Percentiles rank a stretch among this genome's conserved stretches.
Conservation (phyloP, 1,140 invertebrate genomes). For the Sarcophaga peregrina region DNA sequence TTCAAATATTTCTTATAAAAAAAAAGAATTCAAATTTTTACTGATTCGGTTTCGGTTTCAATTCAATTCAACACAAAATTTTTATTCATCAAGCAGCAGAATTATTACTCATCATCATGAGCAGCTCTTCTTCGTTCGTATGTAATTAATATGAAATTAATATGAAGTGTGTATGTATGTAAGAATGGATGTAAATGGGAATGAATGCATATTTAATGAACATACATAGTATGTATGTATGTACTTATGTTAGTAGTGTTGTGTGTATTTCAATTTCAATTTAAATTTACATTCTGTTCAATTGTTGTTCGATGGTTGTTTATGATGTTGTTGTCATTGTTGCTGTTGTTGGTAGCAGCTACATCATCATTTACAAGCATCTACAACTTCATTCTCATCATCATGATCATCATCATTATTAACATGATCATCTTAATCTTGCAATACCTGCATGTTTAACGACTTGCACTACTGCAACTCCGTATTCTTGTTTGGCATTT, state of each 20-base stretch:
- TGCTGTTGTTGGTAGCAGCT: not conserved
- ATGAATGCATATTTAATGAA: too few species aligned
- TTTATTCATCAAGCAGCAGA: too few species aligned
- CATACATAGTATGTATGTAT: too few species aligned
- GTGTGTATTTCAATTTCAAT: too few species aligned
- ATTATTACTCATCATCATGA: not conserved
- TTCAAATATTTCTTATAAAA: too few species aligned
- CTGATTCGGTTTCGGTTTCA: too few species aligned
- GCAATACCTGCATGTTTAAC: not conserved
- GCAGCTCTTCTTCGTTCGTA: not conserved
- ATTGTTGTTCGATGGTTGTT: not conserved
- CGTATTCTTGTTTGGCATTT: not conserved
- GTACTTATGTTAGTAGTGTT: too few species aligned
- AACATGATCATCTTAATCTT: not conserved
- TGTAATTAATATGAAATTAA: too few species aligned
- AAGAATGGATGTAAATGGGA: too few species aligned
- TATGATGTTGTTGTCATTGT: not conserved
- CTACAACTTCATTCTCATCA: not conserved
- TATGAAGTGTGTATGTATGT: too few species aligned
- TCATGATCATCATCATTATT: not conserved
- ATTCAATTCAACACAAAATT: too few species aligned
- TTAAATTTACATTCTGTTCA: not conserved
- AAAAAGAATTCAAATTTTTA: too few species aligned
- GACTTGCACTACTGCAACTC: not conserved
- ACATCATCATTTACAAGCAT: conserved; percentile 14